A percentile compares a stretch with the other conserved stretches of the same genome.
phyloP scores from a whole-genome alignment of 2,113 vertebrate species.

The Paradoxurus hermaphroditus region DNA sequence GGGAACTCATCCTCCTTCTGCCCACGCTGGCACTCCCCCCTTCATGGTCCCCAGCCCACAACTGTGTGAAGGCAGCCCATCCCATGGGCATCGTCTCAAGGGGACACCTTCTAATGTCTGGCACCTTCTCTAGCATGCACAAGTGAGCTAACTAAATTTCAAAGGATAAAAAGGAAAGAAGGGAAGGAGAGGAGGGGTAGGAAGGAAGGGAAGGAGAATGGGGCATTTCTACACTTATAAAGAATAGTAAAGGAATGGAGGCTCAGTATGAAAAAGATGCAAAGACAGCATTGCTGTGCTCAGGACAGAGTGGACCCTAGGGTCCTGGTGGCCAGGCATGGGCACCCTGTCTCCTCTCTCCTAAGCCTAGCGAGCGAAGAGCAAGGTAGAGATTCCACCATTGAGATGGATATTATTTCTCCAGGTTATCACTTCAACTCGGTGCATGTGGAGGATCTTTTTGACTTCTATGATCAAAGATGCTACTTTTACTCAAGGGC shows the following conservation, averaged over 20 bases:
- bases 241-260: neutral
- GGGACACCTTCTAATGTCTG: neutral
- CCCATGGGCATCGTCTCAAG: neutral
- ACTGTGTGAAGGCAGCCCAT: neutral
- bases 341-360: neutral
- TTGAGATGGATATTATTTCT: neutral
- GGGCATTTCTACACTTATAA: neutral
- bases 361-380: neutral
- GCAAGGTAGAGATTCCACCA: neutral
- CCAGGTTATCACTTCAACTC: neutral
- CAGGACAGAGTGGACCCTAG: neutral
- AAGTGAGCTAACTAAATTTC: neutral
- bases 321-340: neutral
- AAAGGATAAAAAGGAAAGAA: neutral
- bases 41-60: neutral
- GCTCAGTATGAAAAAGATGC: neutral
- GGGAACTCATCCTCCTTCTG: neutral
- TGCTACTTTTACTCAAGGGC: neutral
- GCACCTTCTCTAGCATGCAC: neutral
- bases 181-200: neutral
- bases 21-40: neutral
- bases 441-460: neutral
- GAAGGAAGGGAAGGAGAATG: neutral
- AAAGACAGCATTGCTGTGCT: neutral
- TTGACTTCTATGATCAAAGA: neutral